Conservation (phyloP, 2,888 invertebrate species). For the Melieria crassipennis region DNA sequence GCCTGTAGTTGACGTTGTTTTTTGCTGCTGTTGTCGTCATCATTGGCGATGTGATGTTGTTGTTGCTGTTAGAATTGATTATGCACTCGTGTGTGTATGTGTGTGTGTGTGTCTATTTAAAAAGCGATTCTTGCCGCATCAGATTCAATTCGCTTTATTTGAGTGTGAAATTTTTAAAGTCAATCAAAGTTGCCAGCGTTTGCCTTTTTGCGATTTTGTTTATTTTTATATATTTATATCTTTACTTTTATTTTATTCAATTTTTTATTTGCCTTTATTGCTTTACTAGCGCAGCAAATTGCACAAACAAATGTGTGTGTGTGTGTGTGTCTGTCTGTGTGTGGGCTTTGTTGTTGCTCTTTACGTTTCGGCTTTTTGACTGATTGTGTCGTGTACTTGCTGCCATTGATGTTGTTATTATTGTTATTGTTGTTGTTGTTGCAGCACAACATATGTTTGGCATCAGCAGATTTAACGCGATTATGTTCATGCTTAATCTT, state of each 20-base stretch:
- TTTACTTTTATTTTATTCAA: no score
- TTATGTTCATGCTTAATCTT: no score
- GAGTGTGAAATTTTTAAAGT: constrained; percentile 25
- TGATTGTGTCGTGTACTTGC: background rate
- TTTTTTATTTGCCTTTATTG: background rate
- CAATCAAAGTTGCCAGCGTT: constrained; percentile 13
- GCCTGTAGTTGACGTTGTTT: constrained; percentile 15
- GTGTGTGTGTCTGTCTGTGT: background rate
- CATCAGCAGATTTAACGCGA: constrained; percentile 4
- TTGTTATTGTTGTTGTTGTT: constrained; percentile 15
- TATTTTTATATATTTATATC: no score
- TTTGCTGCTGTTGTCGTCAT: constrained; percentile 21
- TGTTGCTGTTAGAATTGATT: constrained; percentile 34
- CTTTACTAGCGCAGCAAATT: background rate
- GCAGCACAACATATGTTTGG: constrained; percentile 19
- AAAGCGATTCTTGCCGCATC: background rate
- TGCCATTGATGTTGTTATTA: constrained; percentile 9
- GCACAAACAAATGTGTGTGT: background rate
- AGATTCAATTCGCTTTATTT: constrained; percentile 24
- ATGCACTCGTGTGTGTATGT: constrained; percentile 17
- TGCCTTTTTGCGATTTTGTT: no score
- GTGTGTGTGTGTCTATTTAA: constrained; percentile 11
- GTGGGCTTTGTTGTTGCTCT: background rate
- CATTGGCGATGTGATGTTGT: no score
- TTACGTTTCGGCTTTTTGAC: background rate